phyloP scores from a whole-genome alignment of 2,113 vertebrate species.

The Corythaixoides concolor region DNA sequence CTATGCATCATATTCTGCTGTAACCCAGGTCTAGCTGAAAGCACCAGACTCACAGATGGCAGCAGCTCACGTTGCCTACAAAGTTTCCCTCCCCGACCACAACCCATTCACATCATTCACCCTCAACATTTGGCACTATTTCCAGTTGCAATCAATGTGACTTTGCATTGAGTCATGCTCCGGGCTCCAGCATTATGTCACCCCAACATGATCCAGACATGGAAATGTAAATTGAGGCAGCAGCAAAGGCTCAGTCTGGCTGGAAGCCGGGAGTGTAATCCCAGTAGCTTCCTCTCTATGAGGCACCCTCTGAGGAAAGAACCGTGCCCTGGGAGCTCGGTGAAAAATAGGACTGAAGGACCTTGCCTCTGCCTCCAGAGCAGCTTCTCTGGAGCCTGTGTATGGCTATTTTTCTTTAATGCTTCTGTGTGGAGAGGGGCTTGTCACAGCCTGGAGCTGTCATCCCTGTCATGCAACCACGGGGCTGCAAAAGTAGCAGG shows the following conservation, averaged over 20 bases:
- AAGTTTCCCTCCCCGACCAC: not conserved
- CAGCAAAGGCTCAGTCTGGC: not conserved
- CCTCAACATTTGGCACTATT: not conserved
- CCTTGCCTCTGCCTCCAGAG: accelerated
- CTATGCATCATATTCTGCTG: not conserved
- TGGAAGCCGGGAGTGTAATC: not conserved
- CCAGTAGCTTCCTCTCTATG: not conserved
- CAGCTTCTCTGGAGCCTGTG: not conserved
- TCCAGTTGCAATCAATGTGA: not conserved
- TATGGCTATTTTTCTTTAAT: not conserved
- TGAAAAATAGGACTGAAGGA: not conserved
- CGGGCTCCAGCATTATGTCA: not conserved
- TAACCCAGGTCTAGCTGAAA: not conserved
- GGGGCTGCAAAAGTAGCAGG: not conserved
- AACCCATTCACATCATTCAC: not conserved
- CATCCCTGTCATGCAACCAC: not conserved
- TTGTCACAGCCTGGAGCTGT: not conserved
- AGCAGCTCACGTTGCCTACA: not conserved
- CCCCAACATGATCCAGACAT: accelerated
- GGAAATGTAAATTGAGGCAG: not conserved
- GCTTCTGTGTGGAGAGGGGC: not conserved
- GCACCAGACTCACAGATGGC: not conserved
- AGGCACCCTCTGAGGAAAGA: not conserved
- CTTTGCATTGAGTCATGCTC: not conserved
- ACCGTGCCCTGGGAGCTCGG: not conserved